phyloP scores from a whole-genome alignment of 2,113 vertebrate species.

The Amblyopsis rosae region DNA sequence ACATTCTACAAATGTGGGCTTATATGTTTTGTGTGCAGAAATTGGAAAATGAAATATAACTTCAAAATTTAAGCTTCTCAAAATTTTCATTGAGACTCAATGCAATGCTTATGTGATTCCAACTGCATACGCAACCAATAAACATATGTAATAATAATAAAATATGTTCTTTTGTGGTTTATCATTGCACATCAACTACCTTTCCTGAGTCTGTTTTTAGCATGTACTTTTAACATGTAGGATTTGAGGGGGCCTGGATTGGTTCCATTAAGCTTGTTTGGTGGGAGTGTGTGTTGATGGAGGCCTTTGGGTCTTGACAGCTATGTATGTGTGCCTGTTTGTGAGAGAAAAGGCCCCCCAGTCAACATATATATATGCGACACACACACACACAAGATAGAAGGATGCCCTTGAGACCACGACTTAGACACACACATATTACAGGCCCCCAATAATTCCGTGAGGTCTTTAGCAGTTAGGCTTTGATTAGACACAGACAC shows the following conservation, averaged over 20 bases:
- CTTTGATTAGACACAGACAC: constrained; percentile 27
- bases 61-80: not conserved
- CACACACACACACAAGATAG: constrained; percentile 23
- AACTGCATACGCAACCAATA: too few relatives aligned
- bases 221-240: constrained; percentile 46
- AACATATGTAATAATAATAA: too few relatives aligned
- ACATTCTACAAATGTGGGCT: too few relatives aligned
- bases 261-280: constrained; percentile 70
- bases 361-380: constrained; percentile 16
- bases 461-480: constrained; percentile 32
- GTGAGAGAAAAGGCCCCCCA: not conserved
- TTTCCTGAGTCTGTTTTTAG: constrained; percentile 27
- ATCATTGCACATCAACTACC: not conserved
- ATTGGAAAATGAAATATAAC: too few relatives aligned
- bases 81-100: not conserved
- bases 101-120: too few relatives aligned
- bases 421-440: constrained; percentile 2
- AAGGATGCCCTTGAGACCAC: constrained; percentile 39
- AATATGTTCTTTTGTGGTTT: constrained; percentile 1
- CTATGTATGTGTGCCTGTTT: constrained; percentile 5
- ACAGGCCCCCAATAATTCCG: constrained; percentile 29
- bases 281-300: constrained; percentile 67
- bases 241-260: constrained; percentile 73
- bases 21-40: not conserved
- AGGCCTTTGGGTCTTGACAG: constrained; percentile 56